Evolutionary conservation across 1,140 invertebrate genomes (phyloP), one percentile per base, ranked within the genome.

Genomic region (Zaprionus taronus): DNA sequence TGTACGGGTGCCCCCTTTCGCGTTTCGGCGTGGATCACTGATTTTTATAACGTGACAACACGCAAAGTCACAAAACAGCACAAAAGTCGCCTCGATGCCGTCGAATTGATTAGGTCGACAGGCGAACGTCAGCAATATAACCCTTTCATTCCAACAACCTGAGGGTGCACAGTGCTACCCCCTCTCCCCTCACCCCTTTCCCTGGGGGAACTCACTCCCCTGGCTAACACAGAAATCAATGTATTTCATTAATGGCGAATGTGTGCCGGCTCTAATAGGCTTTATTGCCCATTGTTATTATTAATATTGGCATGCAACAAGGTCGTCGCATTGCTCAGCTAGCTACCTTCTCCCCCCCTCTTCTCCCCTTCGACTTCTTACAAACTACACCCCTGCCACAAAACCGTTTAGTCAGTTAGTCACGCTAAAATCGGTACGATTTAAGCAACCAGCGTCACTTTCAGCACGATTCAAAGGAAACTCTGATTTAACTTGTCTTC

Each of bases 21-120:
- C 58, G 17, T 49, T 57, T 68, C 56, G 60, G 66, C 62, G 71
- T 82, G 83, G 84, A 89, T 89, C 85, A 80, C 67, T 84, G 75
- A 77, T 90, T 92, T 91, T 91, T 92, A 92, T 92, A 92, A 92
- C 91, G 87, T 92, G 91, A 92, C 91, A 92, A 92, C 91, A 92
- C 87, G 91, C 91, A 82, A 80, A 65, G 81, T 71, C 80, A 68
- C 60, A 72, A 3, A 38, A 34, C 67, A 60, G 60, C 72, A 62
- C 61, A 77, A 36, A 36, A 66, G 51, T 72, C 67, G 53, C 49
- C 53, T 64, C 55, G 71, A 79, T 80, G 65, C 76, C 79, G 65
- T 47, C 64, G 68, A 56, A 83, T 80, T 83, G 81, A 76, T 76
- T 81, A 61, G 65, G 65, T 64, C 55, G 73, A 77, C 74, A 47